A percentile compares a stretch with the other conserved stretches of the same genome.
Conservation (phyloP, 2,797 vertebrate genomes). For the Oreortyx pictus region DNA sequence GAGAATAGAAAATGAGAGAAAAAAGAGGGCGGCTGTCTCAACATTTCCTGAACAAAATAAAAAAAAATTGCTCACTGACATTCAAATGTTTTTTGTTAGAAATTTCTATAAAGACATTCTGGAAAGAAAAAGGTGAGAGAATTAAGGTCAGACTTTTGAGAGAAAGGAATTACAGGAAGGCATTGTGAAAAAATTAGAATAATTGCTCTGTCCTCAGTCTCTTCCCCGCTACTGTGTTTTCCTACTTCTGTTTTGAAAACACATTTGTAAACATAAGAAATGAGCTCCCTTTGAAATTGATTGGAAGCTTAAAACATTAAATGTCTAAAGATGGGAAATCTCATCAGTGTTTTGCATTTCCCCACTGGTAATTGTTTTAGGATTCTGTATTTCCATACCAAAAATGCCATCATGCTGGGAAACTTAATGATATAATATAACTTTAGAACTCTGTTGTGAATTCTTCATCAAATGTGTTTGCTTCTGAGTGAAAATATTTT, state of each 20-base stretch:
- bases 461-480: neutral
- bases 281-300: neutral
- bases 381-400: neutral
- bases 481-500: neutral
- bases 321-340: neutral
- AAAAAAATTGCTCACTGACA: neutral
- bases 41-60: neutral
- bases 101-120: neutral
- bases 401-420: neutral
- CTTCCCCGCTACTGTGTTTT: neutral
- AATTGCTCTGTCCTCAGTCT: neutral
- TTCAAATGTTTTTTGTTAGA: neutral
- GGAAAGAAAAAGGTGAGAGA: neutral
- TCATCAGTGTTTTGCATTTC: neutral
- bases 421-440: neutral
- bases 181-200: neutral
- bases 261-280: neutral
- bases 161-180: neutral
- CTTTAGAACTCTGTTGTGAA: neutral
- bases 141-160: neutral
- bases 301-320: neutral
- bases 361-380: neutral
- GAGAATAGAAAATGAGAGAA: neutral
- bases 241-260: neutral
- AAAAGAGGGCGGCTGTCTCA: neutral